Percentiles rank a stretch among this genome's conserved stretches.
Conservation (phyloP, 2,797 vertebrate species). For the Poeciliopsis infans region DNA sequence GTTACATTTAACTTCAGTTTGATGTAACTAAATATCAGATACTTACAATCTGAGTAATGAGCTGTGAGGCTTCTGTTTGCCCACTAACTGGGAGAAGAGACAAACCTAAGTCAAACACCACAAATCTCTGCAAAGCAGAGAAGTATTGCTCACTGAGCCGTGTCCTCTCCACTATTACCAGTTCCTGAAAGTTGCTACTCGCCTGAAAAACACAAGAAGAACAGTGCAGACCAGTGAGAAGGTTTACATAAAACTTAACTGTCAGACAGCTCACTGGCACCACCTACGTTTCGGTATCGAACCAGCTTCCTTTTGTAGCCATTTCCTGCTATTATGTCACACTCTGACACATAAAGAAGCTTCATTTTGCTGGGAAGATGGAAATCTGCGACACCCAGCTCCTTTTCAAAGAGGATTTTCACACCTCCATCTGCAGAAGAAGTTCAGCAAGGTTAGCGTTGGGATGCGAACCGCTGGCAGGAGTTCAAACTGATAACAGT, state of each 20-base stretch:
- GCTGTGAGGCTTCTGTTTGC: conserved; percentile 86
- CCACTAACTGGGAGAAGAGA: conserved; percentile 85
- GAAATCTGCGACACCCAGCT: conserved; percentile 86
- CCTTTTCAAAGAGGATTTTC: conserved; percentile 85
- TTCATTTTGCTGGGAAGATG: conserved; percentile 86
- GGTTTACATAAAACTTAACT: fast-evolving
- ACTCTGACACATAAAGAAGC: conserved; percentile 89
- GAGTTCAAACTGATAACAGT: background rate
- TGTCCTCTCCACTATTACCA: conserved; percentile 89
- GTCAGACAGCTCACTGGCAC: background rate
- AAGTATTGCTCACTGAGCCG: conserved; percentile 88
- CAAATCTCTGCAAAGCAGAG: conserved; percentile 85
- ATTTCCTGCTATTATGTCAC: conserved; percentile 86
- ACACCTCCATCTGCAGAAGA: conserved; percentile 77
- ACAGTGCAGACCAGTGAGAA: background rate
- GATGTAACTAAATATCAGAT: no score
- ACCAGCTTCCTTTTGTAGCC: conserved; percentile 88
- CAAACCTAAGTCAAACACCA: conserved; percentile 90
- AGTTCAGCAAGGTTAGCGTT: background rate
- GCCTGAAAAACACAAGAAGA: conserved; percentile 69
- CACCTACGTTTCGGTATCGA: conserved; percentile 89
- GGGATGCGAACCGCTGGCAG: no score
- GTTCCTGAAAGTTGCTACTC: conserved; percentile 76
- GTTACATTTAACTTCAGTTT: no score
- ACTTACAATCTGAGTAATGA: conserved; percentile 89